Percentiles rank a stretch among this genome's conserved stretches.
phyloP scores from a whole-genome alignment of 2,888 invertebrate genomes.

The Julus scandinavius region DNA sequence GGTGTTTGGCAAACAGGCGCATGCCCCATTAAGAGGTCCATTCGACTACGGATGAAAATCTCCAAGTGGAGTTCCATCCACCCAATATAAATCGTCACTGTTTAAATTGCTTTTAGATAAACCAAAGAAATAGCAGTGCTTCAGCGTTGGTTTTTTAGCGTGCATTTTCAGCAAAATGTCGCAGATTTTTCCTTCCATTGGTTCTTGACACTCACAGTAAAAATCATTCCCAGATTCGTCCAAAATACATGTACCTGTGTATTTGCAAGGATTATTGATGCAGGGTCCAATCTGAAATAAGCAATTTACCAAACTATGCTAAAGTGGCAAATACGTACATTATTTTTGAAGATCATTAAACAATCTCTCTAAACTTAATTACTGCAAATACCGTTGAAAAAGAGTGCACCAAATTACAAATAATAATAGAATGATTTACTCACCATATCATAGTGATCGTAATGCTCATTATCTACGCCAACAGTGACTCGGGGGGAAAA shows the following conservation, averaged over 20 bases:
- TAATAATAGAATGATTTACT: too few relatives aligned
- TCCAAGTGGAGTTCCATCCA: background rate
- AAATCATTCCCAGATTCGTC: background rate
- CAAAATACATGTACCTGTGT: background rate
- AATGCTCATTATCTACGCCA: too few relatives aligned
- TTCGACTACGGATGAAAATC: background rate
- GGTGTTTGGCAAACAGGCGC: slow-evolving; percentile 10
- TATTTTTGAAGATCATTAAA: too few relatives aligned
- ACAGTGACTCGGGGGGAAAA: too few relatives aligned
- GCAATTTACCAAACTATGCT: too few relatives aligned
- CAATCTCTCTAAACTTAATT: too few relatives aligned
- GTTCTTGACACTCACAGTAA: background rate
- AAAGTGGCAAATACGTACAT: too few relatives aligned
- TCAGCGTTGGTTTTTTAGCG: background rate
- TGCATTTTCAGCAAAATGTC: background rate
- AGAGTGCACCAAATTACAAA: too few relatives aligned
- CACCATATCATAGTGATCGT: too few relatives aligned
- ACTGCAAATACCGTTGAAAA: too few relatives aligned
- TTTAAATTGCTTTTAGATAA: background rate
- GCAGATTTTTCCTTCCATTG: background rate
- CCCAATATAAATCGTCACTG: background rate
- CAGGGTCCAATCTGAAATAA: background rate
- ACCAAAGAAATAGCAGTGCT: background rate
- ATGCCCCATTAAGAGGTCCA: background rate
- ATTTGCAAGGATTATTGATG: background rate